These are phyloP conservation scores for Engystomops pustulosus DNA, from an alignment of 2,113 vertebrate species.

Conservation along the genomic window DNA sequence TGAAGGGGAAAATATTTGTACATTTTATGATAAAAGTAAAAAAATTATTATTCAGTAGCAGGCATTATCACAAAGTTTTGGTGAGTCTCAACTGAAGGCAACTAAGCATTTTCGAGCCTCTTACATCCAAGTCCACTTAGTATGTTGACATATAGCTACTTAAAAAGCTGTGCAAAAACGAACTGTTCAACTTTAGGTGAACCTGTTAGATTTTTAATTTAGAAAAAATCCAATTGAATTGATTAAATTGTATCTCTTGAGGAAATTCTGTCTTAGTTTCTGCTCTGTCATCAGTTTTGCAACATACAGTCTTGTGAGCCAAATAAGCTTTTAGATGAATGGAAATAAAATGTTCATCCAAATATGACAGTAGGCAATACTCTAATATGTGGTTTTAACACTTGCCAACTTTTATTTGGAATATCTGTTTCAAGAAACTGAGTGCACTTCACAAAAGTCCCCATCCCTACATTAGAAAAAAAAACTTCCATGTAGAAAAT, in stretches of 20 bases:
- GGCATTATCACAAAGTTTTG: no score
- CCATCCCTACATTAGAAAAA: no score
- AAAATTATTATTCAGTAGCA: no score
- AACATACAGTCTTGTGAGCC: not conserved
- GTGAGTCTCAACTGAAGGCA: not conserved
- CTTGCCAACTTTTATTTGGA: not conserved
- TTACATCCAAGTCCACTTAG: not conserved
- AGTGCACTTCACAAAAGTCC: no score
- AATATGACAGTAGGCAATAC: slow-evolving; percentile 8
- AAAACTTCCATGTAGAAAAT: not conserved
- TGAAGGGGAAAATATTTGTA: no score
- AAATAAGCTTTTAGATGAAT: slow-evolving; percentile 16
- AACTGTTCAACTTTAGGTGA: not conserved
- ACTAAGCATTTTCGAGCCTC: not conserved
- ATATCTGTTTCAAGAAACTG: not conserved
- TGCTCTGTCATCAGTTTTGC: slow-evolving; percentile 1
- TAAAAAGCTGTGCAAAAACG: not conserved
- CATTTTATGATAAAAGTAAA: no score
- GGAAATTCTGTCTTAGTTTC: not conserved
- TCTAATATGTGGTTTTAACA: not conserved
- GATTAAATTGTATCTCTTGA: slow-evolving; percentile 11
- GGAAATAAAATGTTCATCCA: slow-evolving; percentile 12
- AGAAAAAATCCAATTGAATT: not conserved
- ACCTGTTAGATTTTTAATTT: not conserved
- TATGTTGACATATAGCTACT: not conserved